Base-by-base conservation (phyloP, 1,140 invertebrate genomes). In the Lethocerus indicus region DNA sequence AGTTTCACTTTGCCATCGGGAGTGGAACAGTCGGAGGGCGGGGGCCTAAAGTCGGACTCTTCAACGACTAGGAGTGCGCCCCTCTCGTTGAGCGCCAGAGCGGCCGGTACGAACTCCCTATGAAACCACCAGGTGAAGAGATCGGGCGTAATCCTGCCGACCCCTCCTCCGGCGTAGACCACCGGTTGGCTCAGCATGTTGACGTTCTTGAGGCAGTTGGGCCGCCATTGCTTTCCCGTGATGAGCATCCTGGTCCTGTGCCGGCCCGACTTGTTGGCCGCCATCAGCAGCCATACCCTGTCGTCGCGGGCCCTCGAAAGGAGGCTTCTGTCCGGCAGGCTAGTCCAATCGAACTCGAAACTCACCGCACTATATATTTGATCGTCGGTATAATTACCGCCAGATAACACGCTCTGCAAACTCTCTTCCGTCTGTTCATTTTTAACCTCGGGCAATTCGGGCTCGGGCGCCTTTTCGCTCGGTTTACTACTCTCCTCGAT, bases 81-180 rank as follows among this genome's bases (percentile, higher is more conserved):
- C 4, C 63, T 55, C 1, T 65, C 63, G 48, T 71, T 68, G 55
- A 72, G 62, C 3, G 69, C 64, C 47, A 68, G 60, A 0, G 67
- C 69, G 0, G 68, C 67, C 0, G 68, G 65, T 0, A 64, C 67
- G 50, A 73, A 71, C 49, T 72, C 70, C 2, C 62, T 60, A 23
- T 66, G 67, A 37, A 72, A 71, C 70, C 70, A 72, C 70, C 70
- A 71, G 4, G 66, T 60, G 27, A 72, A 71, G 1, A 73, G 59
- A 47, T 71, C 68, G 0, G 65, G 59, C 0, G 70, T 71, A 0
- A 70, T 56, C 1, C 59, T 58, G 4, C 68, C 70, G 6, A 64
- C 64, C 9, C 70, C 70, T 3, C 70, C 71, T 1, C 69, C 69
- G 0, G 70, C 71, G 50, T 72, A 72, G 6, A 72, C 64, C 1